Percentiles rank a stretch among this genome's conserved stretches.
These are phyloP conservation scores for Microcebus ravelobensis DNA, from an alignment of 2,113 vertebrate species.

Conservation along the genomic window DNA sequence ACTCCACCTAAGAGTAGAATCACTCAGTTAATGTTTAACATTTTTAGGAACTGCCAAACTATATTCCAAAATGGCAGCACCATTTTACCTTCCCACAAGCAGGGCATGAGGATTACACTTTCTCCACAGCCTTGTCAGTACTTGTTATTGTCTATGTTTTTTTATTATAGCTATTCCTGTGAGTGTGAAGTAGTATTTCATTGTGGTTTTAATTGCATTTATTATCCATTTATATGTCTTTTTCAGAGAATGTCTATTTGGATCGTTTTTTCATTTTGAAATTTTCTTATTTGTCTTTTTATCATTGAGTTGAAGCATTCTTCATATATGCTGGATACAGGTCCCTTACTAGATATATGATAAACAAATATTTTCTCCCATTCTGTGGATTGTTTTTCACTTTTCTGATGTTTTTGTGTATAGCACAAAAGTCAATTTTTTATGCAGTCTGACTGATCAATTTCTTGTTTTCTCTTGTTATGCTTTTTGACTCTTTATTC, in stretches of 20 bases:
- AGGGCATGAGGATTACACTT: not conserved
- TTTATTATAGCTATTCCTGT: not conserved
- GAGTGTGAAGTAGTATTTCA: not conserved
- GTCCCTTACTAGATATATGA: not conserved
- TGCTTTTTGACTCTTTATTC: not conserved
- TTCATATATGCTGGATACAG: not conserved
- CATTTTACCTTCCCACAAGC: not conserved
- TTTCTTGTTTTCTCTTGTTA: not conserved
- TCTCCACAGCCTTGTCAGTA: not conserved
- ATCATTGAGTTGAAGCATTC: not conserved
- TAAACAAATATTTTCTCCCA: not conserved
- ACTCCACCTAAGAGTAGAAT: not conserved
- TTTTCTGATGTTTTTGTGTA: not conserved
- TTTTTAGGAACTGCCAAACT: slow-evolving; percentile 23
- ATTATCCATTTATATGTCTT: not conserved
- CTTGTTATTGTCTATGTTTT: not conserved
- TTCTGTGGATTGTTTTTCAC: not conserved
- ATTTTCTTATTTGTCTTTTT: not conserved
- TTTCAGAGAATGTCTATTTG: not conserved
- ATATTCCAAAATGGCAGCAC: not conserved
- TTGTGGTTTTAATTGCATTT: not conserved
- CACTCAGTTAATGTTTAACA: not conserved
- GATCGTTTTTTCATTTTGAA: not conserved
- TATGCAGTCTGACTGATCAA: not conserved
- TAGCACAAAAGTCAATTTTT: not conserved